Evolutionary conservation across 37 sponge, comb jelly and placozoan species (phyloP), one percentile per base, ranked within the genome.

Genomic region (Bolinopsis microptera): DNA sequence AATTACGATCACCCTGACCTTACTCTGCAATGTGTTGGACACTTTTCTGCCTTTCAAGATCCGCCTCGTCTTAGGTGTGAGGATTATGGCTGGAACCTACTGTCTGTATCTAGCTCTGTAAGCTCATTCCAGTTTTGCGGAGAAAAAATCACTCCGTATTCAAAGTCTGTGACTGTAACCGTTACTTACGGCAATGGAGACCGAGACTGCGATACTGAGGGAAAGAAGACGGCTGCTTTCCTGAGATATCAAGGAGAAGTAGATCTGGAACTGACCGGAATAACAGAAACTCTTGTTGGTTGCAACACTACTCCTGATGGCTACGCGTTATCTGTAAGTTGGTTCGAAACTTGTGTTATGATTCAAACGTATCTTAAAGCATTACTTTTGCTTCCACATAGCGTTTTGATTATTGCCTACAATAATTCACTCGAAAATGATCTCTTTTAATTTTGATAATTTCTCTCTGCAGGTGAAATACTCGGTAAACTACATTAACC

Each of bases 391-490:
- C n/a, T n/a, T n/a, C n/a, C n/a, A n/a, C n/a, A n/a, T n/a, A n/a
- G n/a, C n/a, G n/a, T n/a, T n/a, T n/a, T n/a, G n/a, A n/a, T n/a
- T n/a, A n/a, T n/a, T n/a, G n/a, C n/a, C n/a, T n/a, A n/a, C n/a
- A n/a, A n/a, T n/a, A n/a, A n/a, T n/a, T n/a, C n/a, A n/a, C n/a
- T n/a, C n/a, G n/a, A n/a, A n/a, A n/a, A n/a, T n/a, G n/a, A n/a
- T n/a, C n/a, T n/a, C n/a, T n/a, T n/a, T n/a, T n/a, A n/a, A n/a
- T n/a, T n/a, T n/a, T n/a, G n/a, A n/a, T n/a, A n/a, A n/a, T n/a
- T n/a, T n/a, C n/a, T n/a, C n/a, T n/a, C n/a, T n/a, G n/a, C 36
- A 77, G 80, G 90, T 86, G 41, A 86, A 86, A 39, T 41, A 41
- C 61, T 22, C 61, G 3, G 90, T 86, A 2, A 28, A 26, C 41